Base-by-base conservation (phyloP, 2,888 invertebrate species). In the Harpalus rubripes region DNA sequence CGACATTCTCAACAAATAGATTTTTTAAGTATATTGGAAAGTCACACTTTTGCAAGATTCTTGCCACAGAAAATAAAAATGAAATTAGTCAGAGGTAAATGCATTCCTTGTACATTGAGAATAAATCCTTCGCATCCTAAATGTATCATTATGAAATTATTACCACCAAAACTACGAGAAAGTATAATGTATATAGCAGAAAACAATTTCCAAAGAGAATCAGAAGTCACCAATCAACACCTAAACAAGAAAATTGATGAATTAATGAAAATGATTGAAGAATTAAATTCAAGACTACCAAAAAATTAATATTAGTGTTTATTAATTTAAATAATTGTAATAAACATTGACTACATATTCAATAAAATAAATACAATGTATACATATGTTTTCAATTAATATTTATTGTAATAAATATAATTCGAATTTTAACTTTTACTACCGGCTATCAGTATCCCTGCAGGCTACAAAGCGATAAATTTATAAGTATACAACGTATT, bases 1-100 rank as follows among this genome's bases (percentile, higher is more conserved):
- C 90, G 93, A 86, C 87, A 94, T 15, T 92, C 91, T 0, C 93
- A 94, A 86, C 94, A 94, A 89, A 93, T 93, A 0, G 92, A 92
- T 85, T 93, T 93, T 68, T 65, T 86, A 58, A 58, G 78, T 22
- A 63, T 76, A 3, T 56, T 78, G 22, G 78, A 84, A 22, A 78
- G 56, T 32, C 56, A 78, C 39, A 84, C 84, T 22, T 39, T 84
- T 12, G 44, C 78, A 22, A 78, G 63, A 32, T 78, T 52, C 26
- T 44, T 84, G 15, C 84, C 84, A 1, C 41, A 56, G 26, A 52
- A 41, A 52, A 18, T 84, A 12, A 76, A 78, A 32, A 74, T 16
- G 12, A 78, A 56, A 52, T 52, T 84, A 2, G 18, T 63, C n/a
- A 65, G 15, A 61, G 61, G 39, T 16, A 84, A 84, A 76, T 39